phyloP scores from a whole-genome alignment of 2,797 vertebrate genomes.

The Pantherophis vulpinus region DNA sequence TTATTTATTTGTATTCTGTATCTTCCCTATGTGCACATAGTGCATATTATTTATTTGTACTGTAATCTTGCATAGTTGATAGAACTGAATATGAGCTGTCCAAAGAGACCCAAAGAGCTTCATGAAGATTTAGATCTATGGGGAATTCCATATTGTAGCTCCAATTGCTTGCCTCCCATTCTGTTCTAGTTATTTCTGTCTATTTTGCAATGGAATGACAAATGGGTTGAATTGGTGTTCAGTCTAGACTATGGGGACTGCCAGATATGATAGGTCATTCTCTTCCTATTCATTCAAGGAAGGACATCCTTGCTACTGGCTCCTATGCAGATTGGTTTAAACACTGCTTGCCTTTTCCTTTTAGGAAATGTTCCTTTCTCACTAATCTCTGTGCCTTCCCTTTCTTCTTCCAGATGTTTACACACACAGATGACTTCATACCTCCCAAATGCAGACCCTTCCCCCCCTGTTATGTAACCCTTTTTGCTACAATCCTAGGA shows the following conservation, averaged over 20 bases:
- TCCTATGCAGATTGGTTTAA: background rate
- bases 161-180: background rate
- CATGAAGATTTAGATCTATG: background rate
- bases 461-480: background rate
- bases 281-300: background rate
- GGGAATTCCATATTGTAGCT: background rate
- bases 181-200: background rate
- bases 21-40: background rate
- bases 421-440: background rate
- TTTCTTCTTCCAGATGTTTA: background rate
- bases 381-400: background rate
- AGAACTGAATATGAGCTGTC: background rate
- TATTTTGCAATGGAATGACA: background rate
- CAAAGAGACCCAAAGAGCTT: background rate
- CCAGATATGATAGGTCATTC: background rate
- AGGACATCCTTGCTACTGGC: background rate
- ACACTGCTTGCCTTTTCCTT: background rate
- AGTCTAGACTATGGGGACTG: background rate
- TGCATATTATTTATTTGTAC: background rate
- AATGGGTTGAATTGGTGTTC: background rate
- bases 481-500: background rate
- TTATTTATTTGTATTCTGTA: background rate
- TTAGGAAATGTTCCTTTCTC: background rate
- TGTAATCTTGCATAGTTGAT: background rate
- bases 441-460: background rate